Conservation (phyloP, 2,888 invertebrate species). For the Cephus pulcher region DNA sequence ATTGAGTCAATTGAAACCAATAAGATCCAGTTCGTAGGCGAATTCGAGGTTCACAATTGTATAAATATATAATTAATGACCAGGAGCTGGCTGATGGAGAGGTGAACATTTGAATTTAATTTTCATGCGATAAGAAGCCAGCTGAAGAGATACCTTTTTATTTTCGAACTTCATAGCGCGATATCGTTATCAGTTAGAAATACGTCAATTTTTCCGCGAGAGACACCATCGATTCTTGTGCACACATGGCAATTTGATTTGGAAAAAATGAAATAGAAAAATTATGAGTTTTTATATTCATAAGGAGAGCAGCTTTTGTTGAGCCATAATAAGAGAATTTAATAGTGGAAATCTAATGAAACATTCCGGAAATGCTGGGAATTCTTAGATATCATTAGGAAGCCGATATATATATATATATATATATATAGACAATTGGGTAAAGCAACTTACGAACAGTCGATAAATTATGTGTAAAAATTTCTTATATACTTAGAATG, state of each 20-base stretch:
- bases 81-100: not conserved
- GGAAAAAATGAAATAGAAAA: not conserved
- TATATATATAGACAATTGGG: not conserved
- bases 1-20: constrained; percentile 57
- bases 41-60: not conserved
- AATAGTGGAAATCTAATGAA: constrained; percentile 45
- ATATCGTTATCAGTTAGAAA: not conserved
- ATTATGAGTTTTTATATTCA: not conserved
- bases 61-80: not conserved
- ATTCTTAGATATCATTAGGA: constrained; percentile 12
- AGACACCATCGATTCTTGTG: not conserved
- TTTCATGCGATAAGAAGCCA: no score
- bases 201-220: not conserved
- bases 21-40: constrained; percentile 16
- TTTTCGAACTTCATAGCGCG: not conserved
- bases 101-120: not conserved
- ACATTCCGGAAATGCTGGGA: constrained; percentile 34
- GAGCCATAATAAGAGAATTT: not conserved
- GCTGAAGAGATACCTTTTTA: no score
- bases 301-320: not conserved
- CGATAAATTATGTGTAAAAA: not conserved
- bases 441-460: not conserved
- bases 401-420: no score
- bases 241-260: not conserved
- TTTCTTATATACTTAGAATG: not conserved